Conservation (phyloP, 2,113 vertebrate species). For the Brachyhypopomus occidentalis region DNA sequence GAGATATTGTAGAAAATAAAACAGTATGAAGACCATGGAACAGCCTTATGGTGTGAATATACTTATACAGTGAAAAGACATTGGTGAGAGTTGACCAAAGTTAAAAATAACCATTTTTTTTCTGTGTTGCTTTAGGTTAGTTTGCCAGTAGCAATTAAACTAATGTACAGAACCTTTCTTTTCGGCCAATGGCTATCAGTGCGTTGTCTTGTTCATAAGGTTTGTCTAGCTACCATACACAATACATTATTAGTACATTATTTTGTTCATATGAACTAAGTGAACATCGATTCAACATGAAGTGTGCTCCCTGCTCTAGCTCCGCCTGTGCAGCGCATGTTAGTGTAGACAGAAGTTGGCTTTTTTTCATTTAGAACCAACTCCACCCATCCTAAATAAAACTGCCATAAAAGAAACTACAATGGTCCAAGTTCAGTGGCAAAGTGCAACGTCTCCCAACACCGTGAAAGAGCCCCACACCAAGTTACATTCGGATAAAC, state of each 20-base stretch:
- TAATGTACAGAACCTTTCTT: too few species aligned
- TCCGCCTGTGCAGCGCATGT: not conserved
- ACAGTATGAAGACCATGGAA: too few species aligned
- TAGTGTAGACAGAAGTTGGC: not conserved
- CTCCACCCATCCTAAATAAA: not conserved
- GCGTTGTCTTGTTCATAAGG: not conserved
- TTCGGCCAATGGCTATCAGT: not conserved
- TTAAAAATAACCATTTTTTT: not conserved
- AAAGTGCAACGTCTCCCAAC: not conserved
- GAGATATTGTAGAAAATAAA: too few species aligned
- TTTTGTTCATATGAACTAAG: not conserved
- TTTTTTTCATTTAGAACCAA: not conserved
- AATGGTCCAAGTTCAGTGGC: not conserved
- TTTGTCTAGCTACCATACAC: not conserved
- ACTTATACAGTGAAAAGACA: not conserved
- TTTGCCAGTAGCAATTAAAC: not conserved
- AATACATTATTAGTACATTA: not conserved
- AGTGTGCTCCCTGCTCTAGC: constrained; percentile 11
- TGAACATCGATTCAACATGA: constrained; percentile 1
- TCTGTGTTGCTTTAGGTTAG: not conserved
- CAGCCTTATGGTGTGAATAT: not conserved
- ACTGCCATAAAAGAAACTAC: not conserved
- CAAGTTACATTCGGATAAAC: constrained; percentile 11
- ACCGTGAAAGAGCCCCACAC: not conserved
- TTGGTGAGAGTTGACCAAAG: not conserved